phyloP scores from a whole-genome alignment of 2,113 vertebrate species.

The Dipodomys spectabilis region DNA sequence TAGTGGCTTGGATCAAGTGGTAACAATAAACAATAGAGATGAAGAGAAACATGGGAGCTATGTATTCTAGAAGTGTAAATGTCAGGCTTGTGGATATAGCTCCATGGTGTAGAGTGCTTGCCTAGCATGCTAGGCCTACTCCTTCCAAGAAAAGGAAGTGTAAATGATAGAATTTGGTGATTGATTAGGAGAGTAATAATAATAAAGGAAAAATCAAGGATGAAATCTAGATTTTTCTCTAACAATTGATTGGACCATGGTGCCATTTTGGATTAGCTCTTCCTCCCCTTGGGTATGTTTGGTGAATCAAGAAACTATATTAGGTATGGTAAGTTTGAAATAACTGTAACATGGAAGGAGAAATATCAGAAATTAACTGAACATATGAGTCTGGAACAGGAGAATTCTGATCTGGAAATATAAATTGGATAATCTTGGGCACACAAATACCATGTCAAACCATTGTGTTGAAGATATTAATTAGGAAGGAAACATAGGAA shows the following conservation, averaged over 20 bases:
- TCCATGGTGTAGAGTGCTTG: neutral
- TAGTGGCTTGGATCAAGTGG: neutral
- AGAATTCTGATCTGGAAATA: constrained; percentile 2
- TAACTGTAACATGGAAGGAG: neutral
- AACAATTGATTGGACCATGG: neutral
- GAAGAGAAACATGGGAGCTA: constrained; percentile 20
- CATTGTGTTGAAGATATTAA: neutral
- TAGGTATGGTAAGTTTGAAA: neutral
- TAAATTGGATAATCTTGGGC: neutral
- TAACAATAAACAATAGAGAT: neutral
- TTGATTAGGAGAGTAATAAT: neutral
- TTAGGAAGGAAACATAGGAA: constrained; percentile 9
- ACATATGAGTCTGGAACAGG: neutral
- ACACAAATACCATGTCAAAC: constrained; percentile 8
- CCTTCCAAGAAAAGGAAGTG: neutral
- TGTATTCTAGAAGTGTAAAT: neutral
- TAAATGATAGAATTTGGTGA: neutral
- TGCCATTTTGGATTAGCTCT: neutral
- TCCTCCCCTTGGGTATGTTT: neutral
- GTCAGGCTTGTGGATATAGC: neutral
- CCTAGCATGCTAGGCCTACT: neutral
- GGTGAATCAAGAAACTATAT: neutral
- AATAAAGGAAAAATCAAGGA: neutral
- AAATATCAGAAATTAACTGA: neutral
- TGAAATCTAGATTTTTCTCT: constrained; percentile 31